phyloP scores from a whole-genome alignment of 2,113 vertebrate genomes.

The Protomyctophum bolini region DNA sequence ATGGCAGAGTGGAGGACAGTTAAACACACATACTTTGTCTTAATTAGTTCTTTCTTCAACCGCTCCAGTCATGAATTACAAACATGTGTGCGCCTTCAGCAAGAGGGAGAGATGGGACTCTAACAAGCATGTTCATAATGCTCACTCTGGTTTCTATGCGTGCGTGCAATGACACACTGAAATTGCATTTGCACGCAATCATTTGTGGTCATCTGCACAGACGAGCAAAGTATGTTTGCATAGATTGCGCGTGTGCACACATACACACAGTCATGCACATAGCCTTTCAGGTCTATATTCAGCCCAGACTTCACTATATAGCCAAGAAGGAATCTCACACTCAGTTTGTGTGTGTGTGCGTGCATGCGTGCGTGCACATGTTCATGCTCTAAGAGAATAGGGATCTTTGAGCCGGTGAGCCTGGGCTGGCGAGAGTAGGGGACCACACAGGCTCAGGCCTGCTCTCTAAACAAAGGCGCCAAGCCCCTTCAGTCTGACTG shows the following conservation, averaged over 20 bases:
- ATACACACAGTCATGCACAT: neutral
- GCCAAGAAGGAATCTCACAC: neutral
- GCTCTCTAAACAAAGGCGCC: conserved; percentile 76
- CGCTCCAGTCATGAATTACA: conserved; percentile 61
- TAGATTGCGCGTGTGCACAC: neutral
- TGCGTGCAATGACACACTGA: conserved; percentile 18
- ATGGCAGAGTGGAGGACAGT: conserved; percentile 56
- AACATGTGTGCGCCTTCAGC: conserved; percentile 57
- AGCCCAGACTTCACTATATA: neutral
- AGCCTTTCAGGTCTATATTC: conserved; percentile 5
- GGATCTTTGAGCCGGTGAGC: conserved; percentile 56
- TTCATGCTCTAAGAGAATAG: conserved; percentile 38
- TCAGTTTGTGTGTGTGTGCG: conserved; percentile 22
- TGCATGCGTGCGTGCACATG: conserved; percentile 23
- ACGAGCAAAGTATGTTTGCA: neutral
- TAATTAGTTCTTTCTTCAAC: conserved; percentile 69
- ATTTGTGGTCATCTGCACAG: conserved; percentile 11
- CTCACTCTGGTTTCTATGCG: conserved; percentile 3
- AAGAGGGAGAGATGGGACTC: conserved; percentile 15
- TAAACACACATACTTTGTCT: conserved; percentile 70
- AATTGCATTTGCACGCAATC: conserved; percentile 13
- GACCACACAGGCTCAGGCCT: conserved; percentile 81
- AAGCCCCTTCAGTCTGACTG: conserved; percentile 72
- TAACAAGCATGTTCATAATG: conserved; percentile 31
- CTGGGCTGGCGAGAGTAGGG: conserved; percentile 59